Conservation (phyloP, 1,140 invertebrate species). For the Akabosia matsudoensis region DNA sequence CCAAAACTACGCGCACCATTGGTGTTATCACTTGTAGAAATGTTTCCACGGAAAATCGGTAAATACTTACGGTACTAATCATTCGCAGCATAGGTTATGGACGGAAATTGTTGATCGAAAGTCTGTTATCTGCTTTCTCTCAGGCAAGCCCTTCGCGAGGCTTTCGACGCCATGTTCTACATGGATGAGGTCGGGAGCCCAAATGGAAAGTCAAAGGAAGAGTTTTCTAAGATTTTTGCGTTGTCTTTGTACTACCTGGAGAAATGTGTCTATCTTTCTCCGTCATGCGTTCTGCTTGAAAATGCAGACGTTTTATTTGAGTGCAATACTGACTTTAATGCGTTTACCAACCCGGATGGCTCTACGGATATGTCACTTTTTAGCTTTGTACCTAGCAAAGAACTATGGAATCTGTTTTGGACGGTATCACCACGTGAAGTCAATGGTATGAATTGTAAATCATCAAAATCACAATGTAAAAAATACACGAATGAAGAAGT, state of each 20-base stretch:
- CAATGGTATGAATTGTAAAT: no score
- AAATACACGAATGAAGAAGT: no score
- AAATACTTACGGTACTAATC: background rate
- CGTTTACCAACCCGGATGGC: background rate
- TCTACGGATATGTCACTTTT: background rate
- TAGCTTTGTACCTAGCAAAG: no score
- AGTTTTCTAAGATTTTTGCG: background rate
- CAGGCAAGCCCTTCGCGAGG: background rate
- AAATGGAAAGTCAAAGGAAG: background rate
- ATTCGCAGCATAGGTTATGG: background rate
- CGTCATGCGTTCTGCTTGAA: background rate
- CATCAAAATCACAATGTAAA: no score
- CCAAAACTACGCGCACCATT: background rate
- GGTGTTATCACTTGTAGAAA: background rate
- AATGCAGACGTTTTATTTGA: background rate
- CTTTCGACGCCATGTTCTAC: background rate
- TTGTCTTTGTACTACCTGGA: background rate
- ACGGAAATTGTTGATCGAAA: background rate
- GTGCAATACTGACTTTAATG: background rate
- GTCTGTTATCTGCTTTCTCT: background rate
- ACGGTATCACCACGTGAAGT: no score
- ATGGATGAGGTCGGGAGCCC: background rate
- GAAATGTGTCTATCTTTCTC: background rate
- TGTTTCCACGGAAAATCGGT: background rate
- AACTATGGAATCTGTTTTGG: no score